Percentiles rank a stretch among this genome's conserved stretches.
Conservation (phyloP, 2,888 invertebrate species). For the Drosophila nigritarsus region DNA sequence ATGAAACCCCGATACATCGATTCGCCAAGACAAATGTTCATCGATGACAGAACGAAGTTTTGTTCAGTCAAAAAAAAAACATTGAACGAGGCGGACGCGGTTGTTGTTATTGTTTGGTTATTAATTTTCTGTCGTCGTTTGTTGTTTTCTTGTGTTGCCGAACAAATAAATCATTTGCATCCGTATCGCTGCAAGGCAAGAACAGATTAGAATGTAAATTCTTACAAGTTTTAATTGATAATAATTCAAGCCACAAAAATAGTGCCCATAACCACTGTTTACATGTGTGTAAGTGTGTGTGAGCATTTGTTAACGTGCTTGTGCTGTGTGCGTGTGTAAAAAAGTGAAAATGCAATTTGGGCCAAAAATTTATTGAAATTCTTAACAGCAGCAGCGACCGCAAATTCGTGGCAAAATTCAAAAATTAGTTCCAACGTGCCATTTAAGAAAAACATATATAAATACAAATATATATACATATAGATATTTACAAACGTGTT, state of each 20-base stretch:
- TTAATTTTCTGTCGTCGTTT: slow-evolving; percentile 60
- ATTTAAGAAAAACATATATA: slow-evolving; percentile 30
- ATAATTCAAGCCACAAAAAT: slow-evolving; percentile 12
- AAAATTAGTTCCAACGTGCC: slow-evolving; percentile 25
- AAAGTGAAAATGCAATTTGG: slow-evolving; percentile 73
- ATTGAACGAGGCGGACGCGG: slow-evolving; percentile 43
- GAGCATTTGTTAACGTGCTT: slow-evolving; percentile 20
- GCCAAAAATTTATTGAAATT: slow-evolving; percentile 70
- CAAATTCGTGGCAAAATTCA: slow-evolving; percentile 49
- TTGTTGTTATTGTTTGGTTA: slow-evolving; percentile 65
- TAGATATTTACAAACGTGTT: slow-evolving; percentile 11
- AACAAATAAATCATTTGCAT: slow-evolving; percentile 50
- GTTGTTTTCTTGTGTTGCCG: slow-evolving; percentile 65
- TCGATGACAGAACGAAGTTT: slow-evolving; percentile 34
- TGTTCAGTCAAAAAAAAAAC: slow-evolving; percentile 54
- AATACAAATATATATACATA: neutral
- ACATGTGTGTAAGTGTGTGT: slow-evolving; percentile 12
- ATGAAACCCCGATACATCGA: slow-evolving; percentile 8
- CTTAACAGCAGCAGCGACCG: slow-evolving; percentile 50
- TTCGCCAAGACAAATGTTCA: neutral
- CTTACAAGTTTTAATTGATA: slow-evolving; percentile 55
- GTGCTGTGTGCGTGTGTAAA: slow-evolving; percentile 37
- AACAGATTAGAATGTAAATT: slow-evolving; percentile 57
- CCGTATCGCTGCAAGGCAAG: slow-evolving; percentile 16
- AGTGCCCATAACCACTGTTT: slow-evolving; percentile 3